Evolutionary conservation across 92 coral and sea anemone species (phyloP), one percentile per base, ranked within the genome.

Genomic region (Ricordea florida): DNA sequence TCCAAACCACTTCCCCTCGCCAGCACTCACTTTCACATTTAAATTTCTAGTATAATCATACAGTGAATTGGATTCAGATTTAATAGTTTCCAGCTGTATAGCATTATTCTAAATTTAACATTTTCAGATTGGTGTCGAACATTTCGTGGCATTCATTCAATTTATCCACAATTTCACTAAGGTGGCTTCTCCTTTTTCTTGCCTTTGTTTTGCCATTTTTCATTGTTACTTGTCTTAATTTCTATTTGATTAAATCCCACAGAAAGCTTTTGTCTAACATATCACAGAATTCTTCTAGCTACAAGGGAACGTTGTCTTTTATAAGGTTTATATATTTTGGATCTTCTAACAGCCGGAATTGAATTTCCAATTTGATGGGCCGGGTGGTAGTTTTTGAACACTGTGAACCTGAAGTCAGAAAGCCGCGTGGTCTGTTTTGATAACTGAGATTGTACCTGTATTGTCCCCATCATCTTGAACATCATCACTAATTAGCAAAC

Each of bases 391-490:
- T 15, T 4, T 48, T 48, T 48, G 28, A 48, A 48, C 28, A 48
- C 56, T 48, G 29, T 48, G 31, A 14, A 28, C 42, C 38, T 28
- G 64, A 27, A 57, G 64, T 43, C 31, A 40, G 34, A 57, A 30
- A 28, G 62, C 62, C 10, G 62, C 62, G 23, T 57, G 38, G 42
- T 57, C 64, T 31, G 43, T 57, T 57, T 57, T 57, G 15, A 57
- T 57, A 28, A 43, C 42, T 1, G 64, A 57, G 34, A 57, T 57
- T 57, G 34, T 57, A 32, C 43, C 64, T 57, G 23, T 31, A 14
- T 33, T 57, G 43, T 57, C 64, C 24, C n/a, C 43, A 27, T 57
- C 64, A 32, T 57, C 64, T 57, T 57, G 64, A 57, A 57, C n/a
- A 31, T 57, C 64, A 57, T 57, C 64, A 43, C 64, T 57, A n/a